These are phyloP conservation scores for Psophia crepitans DNA, from an alignment of 2,113 vertebrate species.

Conservation along the genomic window DNA sequence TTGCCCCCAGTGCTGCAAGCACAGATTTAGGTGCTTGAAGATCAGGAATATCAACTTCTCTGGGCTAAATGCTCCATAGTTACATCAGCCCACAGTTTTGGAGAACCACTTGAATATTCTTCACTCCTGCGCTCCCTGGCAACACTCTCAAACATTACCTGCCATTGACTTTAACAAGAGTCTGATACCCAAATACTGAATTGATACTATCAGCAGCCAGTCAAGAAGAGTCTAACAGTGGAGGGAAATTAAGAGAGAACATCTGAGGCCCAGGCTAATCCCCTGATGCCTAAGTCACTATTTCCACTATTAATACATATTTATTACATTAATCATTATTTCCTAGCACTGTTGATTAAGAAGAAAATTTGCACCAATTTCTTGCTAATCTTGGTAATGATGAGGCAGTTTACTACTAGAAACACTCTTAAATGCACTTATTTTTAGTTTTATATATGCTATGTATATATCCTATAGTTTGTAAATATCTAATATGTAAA, in stretches of 20 bases:
- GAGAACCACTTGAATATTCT: neutral
- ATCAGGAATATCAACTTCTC: neutral
- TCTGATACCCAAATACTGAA: neutral
- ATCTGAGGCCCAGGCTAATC: neutral
- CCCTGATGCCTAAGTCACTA: neutral
- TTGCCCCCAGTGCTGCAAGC: neutral
- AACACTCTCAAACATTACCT: neutral
- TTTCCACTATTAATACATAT: neutral
- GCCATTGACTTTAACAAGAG: neutral
- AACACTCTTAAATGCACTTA: neutral
- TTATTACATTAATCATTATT: neutral
- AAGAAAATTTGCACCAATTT: neutral
- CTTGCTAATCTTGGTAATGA: neutral
- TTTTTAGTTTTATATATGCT: neutral
- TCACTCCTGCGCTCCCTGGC: neutral
- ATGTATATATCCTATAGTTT: neutral
- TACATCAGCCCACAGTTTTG: neutral
- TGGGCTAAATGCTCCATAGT: neutral
- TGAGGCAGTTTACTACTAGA: neutral
- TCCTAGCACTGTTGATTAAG: neutral
- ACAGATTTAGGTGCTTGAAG: neutral
- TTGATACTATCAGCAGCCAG: neutral
- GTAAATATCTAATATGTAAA: neutral
- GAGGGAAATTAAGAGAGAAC: neutral
- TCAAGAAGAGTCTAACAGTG: neutral